Evolutionary conservation across 1,140 invertebrate species (phyloP), one percentile per base, ranked within the genome.

Genomic region (Schlechtendalia chinensis): DNA sequence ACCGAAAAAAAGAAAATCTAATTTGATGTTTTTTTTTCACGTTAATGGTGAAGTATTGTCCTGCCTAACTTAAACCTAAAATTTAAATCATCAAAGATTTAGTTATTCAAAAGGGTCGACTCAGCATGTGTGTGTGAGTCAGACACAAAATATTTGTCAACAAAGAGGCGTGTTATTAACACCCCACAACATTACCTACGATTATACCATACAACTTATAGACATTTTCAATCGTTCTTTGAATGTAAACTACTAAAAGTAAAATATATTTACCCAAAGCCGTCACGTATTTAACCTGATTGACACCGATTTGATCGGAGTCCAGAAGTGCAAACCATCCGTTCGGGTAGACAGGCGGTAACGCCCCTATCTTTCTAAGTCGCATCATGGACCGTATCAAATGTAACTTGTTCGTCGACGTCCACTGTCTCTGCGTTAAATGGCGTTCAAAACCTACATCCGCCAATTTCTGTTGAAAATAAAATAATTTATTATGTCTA

Each of bases 271-370:
- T 85, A 91, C 93, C 93, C 19, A 95, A 85, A 47, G 90, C 90
- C 53, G 90, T 87, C 1, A 94, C 88, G 82, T 91, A 88, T 80
- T 88, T 87, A 0, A 92, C 90, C 82, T 91, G 86, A 50, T 89
- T 89, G 3, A 85, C 85, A 45, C 86, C 88, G 5, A 97, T 82
- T 27, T 91, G 87, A 27, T 85, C 86, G 10, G 91, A 92, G 85
- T 96, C 94, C 0, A 91, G 85, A 1, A 96, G 83, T 0, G 88
- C 90, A 84, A 93, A 96, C 95, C 95, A 97, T 16, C 95, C 95
- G 83, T 97, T 96, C 0, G 95, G 95, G 86, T 90, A 96, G 1
- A 94, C 91, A 0, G 94, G 94, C 0, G 93, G 93, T 12, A 94
- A 83, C 71, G 91, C 89, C 8, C 89, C 91, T 24, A 89, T 84